Conservation (phyloP, 1,140 invertebrate genomes). For the Drosophila neocordata region DNA sequence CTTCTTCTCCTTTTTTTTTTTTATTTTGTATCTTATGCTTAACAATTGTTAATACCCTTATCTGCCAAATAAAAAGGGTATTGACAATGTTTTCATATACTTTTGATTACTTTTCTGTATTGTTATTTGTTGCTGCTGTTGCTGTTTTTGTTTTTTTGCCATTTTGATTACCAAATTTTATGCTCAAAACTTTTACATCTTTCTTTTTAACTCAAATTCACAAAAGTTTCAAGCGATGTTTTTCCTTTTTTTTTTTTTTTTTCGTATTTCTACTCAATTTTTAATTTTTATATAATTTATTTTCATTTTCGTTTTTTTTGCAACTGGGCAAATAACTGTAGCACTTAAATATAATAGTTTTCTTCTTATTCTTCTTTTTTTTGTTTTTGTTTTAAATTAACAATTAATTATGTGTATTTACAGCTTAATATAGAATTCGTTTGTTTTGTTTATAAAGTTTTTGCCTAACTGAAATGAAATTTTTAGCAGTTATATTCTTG, state of each 20-base stretch:
- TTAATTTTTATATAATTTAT: background rate
- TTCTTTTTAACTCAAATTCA: background rate
- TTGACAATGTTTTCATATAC: background rate
- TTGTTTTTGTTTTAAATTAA: conserved; percentile 56
- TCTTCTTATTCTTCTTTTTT: conserved; percentile 32
- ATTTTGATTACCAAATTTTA: conserved; percentile 6
- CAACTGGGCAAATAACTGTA: conserved; percentile 54
- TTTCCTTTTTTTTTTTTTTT: conserved; percentile 32
- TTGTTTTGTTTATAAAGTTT: conserved; percentile 9
- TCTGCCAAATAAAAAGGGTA: background rate
- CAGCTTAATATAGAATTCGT: conserved; percentile 39
- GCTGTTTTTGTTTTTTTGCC: conserved; percentile 6
- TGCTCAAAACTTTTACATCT: background rate
- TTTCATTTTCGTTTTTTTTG: conserved; percentile 33
- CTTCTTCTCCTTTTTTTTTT: conserved; percentile 57
- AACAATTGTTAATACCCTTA: conserved; percentile 5
- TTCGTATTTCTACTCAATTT: conserved; percentile 19
- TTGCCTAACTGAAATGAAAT: conserved; percentile 30
- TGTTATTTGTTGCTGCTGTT: conserved; percentile 39
- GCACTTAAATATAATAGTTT: conserved; percentile 42
- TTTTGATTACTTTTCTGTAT: conserved; percentile 7
- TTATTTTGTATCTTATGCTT: background rate
- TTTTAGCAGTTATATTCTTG: conserved; percentile 1
- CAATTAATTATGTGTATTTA: conserved; percentile 66
- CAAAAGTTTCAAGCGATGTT: background rate